Evolutionary conservation across 2,888 invertebrate genomes (phyloP).

Genomic region (Halictus quadricinctus): DNA sequence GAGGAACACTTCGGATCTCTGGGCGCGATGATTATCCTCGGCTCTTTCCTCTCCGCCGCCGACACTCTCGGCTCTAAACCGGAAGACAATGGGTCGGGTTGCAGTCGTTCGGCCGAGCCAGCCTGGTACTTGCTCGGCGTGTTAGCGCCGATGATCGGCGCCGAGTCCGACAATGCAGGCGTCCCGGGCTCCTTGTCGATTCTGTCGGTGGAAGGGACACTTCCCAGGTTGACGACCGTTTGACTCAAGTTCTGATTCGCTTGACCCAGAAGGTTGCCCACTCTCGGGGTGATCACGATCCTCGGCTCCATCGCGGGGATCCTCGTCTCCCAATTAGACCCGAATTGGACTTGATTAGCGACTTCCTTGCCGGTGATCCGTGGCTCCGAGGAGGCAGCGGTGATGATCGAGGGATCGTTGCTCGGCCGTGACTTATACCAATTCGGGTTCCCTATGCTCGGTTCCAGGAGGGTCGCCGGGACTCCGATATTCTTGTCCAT

Average conservation of each 20-base stretch:
- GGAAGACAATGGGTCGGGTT: background rate
- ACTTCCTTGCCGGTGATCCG: constrained; percentile 51
- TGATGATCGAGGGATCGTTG: constrained; percentile 36
- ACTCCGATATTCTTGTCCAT: constrained; percentile 70
- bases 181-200: constrained; percentile 55
- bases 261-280: constrained; percentile 70
- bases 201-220: constrained; percentile 37
- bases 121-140: background rate
- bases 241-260: constrained; percentile 67
- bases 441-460: constrained; percentile 73
- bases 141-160: constrained; percentile 3
- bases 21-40: constrained; percentile 85
- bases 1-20: constrained; percentile 76
- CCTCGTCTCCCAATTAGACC: constrained; percentile 52
- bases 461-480: constrained; percentile 49
- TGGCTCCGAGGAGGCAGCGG: constrained; percentile 62
- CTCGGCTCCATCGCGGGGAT: constrained; percentile 67
- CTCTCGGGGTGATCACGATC: constrained; percentile 75
- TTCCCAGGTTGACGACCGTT: constrained; percentile 55
- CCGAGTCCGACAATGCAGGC: background rate
- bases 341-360: constrained; percentile 43
- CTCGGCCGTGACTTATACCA: constrained; percentile 71
- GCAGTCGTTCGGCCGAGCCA: constrained; percentile 30
- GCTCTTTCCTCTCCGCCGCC: constrained; percentile 82
- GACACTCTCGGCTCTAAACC: background rate